A percentile compares a stretch with the other conserved stretches of the same genome.
Evolutionary conservation across 2,113 vertebrate genomes (phyloP).

Genomic region (Clarias macrocephalus): DNA sequence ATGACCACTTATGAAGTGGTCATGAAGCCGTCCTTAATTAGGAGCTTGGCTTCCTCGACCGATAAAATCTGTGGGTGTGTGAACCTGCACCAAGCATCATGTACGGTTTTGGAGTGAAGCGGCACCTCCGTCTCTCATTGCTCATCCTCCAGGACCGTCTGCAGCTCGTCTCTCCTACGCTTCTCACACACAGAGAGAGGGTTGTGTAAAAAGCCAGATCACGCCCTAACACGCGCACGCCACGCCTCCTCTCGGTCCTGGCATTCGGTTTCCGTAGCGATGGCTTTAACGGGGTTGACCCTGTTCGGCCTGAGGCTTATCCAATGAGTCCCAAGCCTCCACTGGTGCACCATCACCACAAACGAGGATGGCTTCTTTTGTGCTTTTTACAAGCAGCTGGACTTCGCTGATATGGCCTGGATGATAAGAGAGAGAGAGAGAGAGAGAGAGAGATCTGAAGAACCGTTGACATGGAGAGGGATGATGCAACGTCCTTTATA

Average conservation of each 20-base stretch:
- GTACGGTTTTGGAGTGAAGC: conserved; percentile 23
- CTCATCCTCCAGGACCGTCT: conserved; percentile 12
- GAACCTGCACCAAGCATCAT: background rate
- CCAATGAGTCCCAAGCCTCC: conserved; percentile 15
- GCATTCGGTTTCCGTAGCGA: conserved; percentile 50
- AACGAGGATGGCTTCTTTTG: background rate
- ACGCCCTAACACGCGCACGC: background rate
- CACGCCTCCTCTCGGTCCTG: conserved; percentile 12
- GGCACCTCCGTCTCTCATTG: conserved; percentile 3
- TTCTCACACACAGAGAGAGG: background rate
- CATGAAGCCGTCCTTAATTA: background rate
- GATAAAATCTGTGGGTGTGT: background rate
- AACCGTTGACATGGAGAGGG: conserved; percentile 6
- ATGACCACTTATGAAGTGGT: background rate
- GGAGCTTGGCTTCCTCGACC: background rate
- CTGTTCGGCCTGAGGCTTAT: conserved; percentile 39
- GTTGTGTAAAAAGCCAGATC: background rate
- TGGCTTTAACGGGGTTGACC: conserved; percentile 35
- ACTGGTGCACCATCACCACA: conserved; percentile 31
- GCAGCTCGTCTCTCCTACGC: background rate
- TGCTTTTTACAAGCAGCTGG: conserved; percentile 12
- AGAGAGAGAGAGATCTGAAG: background rate
- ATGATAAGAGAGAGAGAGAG: conserved; percentile 7
- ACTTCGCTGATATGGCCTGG: conserved; percentile 8
- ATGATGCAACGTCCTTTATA: conserved; percentile 18